Evolutionary conservation across 2,113 vertebrate species (phyloP), one percentile per base, ranked within the genome.

Genomic region (Nerophis lumbriciformis): DNA sequence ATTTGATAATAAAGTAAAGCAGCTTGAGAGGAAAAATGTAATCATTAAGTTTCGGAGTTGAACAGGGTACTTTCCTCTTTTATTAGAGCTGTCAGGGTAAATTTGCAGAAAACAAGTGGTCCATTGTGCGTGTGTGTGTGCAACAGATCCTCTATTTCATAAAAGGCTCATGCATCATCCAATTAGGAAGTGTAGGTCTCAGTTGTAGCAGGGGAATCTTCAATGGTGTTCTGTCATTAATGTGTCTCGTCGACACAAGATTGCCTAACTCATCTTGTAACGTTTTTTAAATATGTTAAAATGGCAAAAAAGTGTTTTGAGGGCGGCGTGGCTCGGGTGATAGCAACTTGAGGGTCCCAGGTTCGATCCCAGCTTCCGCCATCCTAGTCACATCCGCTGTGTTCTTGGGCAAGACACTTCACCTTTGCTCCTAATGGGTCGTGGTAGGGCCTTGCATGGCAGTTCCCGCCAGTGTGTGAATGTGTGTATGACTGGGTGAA

Each of bases 151-250:
- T 1, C 67, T 75, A 9, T 70, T 86, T 65, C 77, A 73, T 68
- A 83, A 81, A 77, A 78, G 60, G 13, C 71, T 81, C 74, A 53
- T 76, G 73, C 51, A 59, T 53, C 53, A 63, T 68, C 80, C 74
- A 83, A 78, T 84, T 78, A 76, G 69, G 59, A 65, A 2, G 28
- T 60, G 77, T 42, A 53, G 73, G 66, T 66, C 63, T 50, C 58
- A 68, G 54, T 72, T 51, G 67, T 37, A 56, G 79, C 65, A 5
- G 61, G 10, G 63, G 78, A 73, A 71, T 81, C 71, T 69, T 61
- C 66, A 73, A 69, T 63, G 75, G 59, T 63, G 65, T 72, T 67
- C 55, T 58, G 42, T 71, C 75, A 81, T 80, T 69, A 78, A 83
- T 82, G 61, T 8, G 66, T 73, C 66, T 69, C 63, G 50, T 73